Conservation (phyloP, 2,113 vertebrate genomes). For the Procavia capensis region DNA sequence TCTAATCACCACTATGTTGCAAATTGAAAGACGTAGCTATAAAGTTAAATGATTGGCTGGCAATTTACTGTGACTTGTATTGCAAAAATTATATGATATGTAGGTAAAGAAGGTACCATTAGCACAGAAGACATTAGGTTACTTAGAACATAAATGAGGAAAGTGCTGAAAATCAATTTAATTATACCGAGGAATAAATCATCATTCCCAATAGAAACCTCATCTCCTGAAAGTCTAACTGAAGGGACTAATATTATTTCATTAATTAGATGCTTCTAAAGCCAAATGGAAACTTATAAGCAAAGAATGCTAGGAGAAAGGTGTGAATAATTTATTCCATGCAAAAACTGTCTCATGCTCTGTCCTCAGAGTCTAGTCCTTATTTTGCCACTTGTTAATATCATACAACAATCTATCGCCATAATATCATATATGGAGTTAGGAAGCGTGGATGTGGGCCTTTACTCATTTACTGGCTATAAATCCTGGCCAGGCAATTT, state of each 20-base stretch:
- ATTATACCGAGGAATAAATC: conserved; percentile 17
- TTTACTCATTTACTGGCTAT: background rate
- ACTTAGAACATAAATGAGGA: background rate
- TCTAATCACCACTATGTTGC: background rate
- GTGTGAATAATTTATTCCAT: too few species aligned
- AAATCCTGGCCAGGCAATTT: background rate
- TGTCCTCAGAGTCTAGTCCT: background rate
- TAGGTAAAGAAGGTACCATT: background rate
- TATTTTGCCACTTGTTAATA: background rate
- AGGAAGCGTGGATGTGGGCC: background rate
- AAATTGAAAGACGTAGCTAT: conserved; percentile 20
- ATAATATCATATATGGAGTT: too few species aligned
- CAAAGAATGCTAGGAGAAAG: background rate
- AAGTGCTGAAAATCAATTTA: background rate
- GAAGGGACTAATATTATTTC: background rate
- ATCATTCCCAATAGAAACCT: background rate
- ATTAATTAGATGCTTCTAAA: background rate
- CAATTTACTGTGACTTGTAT: background rate
- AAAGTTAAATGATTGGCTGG: background rate
- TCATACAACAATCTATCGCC: background rate
- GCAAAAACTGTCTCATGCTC: background rate
- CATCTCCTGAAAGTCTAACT: background rate
- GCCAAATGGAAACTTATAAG: background rate
- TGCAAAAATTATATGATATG: background rate
- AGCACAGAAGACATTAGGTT: background rate